Evolutionary conservation across 2,888 invertebrate species (phyloP).

Genomic region (Caenorhabditis sp.): DNA sequence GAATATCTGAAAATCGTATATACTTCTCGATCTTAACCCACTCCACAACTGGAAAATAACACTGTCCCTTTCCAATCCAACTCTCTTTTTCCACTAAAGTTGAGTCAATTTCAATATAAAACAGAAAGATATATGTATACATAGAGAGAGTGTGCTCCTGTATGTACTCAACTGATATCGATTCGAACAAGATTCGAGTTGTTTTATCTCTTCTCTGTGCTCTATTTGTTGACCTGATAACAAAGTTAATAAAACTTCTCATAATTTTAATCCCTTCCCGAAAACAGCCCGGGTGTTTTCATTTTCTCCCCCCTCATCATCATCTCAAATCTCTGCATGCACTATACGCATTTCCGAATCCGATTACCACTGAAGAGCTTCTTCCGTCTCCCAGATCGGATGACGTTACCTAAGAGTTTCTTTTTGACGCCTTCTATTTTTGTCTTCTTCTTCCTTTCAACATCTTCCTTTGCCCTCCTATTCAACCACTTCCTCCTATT

Average conservation of each 20-base stretch:
- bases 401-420: slow-evolving; percentile 56
- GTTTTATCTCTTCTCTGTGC: not conserved
- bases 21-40: too few species aligned
- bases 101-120: slow-evolving; percentile 32
- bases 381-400: slow-evolving; percentile 42
- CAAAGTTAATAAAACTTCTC: not conserved
- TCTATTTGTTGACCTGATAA: slow-evolving; percentile 1
- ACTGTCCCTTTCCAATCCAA: not conserved
- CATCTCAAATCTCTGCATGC: slow-evolving; percentile 18
- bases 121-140: slow-evolving; percentile 34
- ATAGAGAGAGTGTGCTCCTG: slow-evolving; percentile 7
- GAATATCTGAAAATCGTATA: too few species aligned
- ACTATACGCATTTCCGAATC: slow-evolving; percentile 59
- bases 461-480: slow-evolving; percentile 33
- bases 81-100: not conserved
- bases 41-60: not conserved
- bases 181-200: slow-evolving; percentile 10
- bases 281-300: not conserved
- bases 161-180: slow-evolving; percentile 45
- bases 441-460: slow-evolving; percentile 5
- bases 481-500: slow-evolving; percentile 33
- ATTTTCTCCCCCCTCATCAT: slow-evolving; percentile 3
- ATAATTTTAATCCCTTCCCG: slow-evolving; percentile 6
- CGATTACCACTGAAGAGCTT: slow-evolving; percentile 55
- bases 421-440: slow-evolving; percentile 31